Evolutionary conservation across 2,888 invertebrate genomes (phyloP).

Genomic region (Sesia bembeciformis): DNA sequence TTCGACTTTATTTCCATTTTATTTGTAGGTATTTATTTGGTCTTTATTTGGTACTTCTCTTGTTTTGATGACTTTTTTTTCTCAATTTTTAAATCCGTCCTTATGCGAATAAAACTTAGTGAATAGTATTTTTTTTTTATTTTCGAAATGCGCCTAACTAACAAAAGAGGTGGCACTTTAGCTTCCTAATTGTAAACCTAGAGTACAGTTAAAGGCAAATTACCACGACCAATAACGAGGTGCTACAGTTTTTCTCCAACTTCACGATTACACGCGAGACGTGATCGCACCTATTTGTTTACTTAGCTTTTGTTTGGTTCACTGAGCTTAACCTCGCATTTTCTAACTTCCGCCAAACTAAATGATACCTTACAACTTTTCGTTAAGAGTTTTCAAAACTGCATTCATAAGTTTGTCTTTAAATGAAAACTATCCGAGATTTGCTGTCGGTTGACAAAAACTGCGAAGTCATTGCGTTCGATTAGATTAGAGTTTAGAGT

Average conservation of each 20-base stretch:
- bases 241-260: conserved; percentile 23
- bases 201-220: conserved; percentile 20
- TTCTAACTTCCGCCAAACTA: conserved; percentile 6
- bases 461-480: not conserved
- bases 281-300: conserved; percentile 49
- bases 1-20: too few relatives aligned
- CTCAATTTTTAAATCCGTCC: too few relatives aligned
- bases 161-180: too few relatives aligned
- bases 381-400: conserved; percentile 4
- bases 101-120: too few relatives aligned
- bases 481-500: too few relatives aligned
- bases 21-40: too few relatives aligned
- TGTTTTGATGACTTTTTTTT: too few relatives aligned
- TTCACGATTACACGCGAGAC: conserved; percentile 38
- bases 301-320: conserved; percentile 42
- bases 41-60: too few relatives aligned
- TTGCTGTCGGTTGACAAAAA: not conserved
- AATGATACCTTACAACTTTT: conserved; percentile 8
- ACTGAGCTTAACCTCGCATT: conserved; percentile 31
- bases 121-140: too few relatives aligned
- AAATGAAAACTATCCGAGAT: not conserved
- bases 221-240: conserved; percentile 25
- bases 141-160: too few relatives aligned
- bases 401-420: conserved; percentile 1
- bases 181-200: conserved; percentile 3